Percentiles rank a stretch among this genome's conserved stretches.
phyloP scores from a whole-genome alignment of 2,797 vertebrate species.

The Mareca penelope region DNA sequence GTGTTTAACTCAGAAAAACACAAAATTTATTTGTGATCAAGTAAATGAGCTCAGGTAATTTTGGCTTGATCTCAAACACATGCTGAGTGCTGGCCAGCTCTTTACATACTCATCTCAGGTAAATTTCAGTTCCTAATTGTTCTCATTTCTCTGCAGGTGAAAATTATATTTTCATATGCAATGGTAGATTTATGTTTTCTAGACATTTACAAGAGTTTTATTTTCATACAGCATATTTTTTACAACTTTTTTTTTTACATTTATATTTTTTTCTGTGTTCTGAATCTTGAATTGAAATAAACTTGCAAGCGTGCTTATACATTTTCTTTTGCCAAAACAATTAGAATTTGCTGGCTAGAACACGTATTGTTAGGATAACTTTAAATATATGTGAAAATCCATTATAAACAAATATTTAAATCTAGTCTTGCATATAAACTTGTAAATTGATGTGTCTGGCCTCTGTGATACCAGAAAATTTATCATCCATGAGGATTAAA shows the following conservation, averaged over 20 bases:
- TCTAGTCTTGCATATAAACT: not conserved
- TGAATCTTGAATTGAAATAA: not conserved
- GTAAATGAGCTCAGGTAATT: not conserved
- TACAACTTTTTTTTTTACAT: not conserved
- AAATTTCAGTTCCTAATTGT: not conserved
- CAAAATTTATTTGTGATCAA: not conserved
- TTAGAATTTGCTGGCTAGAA: not conserved
- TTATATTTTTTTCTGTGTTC: not conserved
- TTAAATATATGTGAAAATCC: not conserved
- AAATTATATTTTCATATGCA: not conserved
- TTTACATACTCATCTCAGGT: too few relatives aligned
- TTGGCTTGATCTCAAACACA: too few relatives aligned
- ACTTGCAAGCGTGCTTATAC: not conserved
- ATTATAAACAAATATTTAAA: not conserved
- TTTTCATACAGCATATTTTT: not conserved
- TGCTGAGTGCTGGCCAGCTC: too few relatives aligned
- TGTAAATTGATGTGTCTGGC: not conserved
- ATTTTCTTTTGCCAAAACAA: not conserved
- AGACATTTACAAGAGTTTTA: not conserved
- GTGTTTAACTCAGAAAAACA: not conserved
- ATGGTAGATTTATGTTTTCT: not conserved
- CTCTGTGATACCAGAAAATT: not conserved
- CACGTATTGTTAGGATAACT: not conserved
- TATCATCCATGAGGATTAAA: not conserved
- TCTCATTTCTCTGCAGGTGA: not conserved